Conservation (phyloP, 2,888 invertebrate genomes). For the Acleris literana region DNA sequence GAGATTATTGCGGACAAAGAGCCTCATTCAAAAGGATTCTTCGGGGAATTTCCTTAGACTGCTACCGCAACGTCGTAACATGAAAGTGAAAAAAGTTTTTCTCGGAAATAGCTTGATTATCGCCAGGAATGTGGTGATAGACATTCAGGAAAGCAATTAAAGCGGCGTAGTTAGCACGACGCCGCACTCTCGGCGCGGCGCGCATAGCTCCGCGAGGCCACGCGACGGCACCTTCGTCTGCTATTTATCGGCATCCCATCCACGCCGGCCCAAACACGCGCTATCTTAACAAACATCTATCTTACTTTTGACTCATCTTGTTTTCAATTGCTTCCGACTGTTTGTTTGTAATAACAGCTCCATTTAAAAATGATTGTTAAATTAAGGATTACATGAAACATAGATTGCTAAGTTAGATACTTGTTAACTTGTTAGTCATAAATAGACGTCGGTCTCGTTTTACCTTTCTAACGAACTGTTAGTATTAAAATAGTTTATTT, state of each 20-base stretch:
- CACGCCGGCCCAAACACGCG: conserved; percentile 46
- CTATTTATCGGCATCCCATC: conserved; percentile 63
- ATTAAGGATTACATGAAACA: background rate
- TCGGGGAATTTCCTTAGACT: no score
- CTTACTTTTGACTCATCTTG: conserved; percentile 45
- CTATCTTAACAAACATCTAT: conserved; percentile 55
- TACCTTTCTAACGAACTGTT: conserved; percentile 17
- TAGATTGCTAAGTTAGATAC: background rate
- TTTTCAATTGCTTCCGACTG: conserved; percentile 16
- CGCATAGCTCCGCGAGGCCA: conserved; percentile 77
- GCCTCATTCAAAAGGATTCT: no score
- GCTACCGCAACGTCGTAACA: background rate
- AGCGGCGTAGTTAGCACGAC: conserved; percentile 50
- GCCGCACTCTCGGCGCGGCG: conserved; percentile 50
- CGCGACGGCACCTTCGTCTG: conserved; percentile 56
- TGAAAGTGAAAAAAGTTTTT: conserved; percentile 14
- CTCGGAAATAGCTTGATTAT: conserved; percentile 46
- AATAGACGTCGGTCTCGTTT: background rate
- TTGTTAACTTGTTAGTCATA: background rate
- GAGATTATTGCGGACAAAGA: no score
- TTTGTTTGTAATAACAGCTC: conserved; percentile 6
- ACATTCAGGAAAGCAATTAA: conserved; percentile 70
- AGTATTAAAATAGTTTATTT: conserved; percentile 16
- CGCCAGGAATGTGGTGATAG: conserved; percentile 64
- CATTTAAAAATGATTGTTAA: conserved; percentile 4